Evolutionary conservation across 2,888 invertebrate species (phyloP).

Genomic region (Arrhopalites spinosus): DNA sequence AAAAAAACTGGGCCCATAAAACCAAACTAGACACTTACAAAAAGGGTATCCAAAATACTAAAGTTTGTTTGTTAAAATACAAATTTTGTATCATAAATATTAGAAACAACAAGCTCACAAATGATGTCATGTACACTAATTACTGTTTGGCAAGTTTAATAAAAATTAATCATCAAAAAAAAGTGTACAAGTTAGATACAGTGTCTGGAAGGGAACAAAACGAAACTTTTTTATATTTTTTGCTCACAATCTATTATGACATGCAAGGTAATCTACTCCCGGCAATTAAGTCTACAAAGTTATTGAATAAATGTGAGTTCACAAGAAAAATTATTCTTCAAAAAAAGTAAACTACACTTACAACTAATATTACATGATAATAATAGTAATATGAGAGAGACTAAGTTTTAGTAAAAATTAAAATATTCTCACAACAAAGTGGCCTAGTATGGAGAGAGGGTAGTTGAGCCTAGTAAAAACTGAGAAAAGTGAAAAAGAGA

Average conservation of each 20-base stretch:
- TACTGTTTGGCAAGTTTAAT: not conserved
- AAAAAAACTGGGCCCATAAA: too few relatives aligned
- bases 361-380: too few relatives aligned
- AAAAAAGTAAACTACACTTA: not conserved
- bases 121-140: not conserved
- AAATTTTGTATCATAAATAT: not conserved
- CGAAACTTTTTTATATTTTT: too few relatives aligned
- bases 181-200: not conserved
- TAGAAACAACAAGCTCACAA: not conserved
- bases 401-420: too few relatives aligned
- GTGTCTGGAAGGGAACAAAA: not conserved
- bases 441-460: too few relatives aligned
- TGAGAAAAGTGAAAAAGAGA: not conserved
- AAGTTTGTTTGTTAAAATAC: not conserved
- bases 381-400: too few relatives aligned
- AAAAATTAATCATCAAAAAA: conserved; percentile 1
- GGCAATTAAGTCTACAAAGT: too few relatives aligned
- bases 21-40: too few relatives aligned
- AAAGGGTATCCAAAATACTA: not conserved
- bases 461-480: not conserved
- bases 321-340: not conserved
- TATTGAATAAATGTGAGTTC: too few relatives aligned
- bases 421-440: too few relatives aligned
- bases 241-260: not conserved
- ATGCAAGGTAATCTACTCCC: not conserved